Evolutionary conservation across 2,113 vertebrate genomes (phyloP).

Genomic region (Riparia riparia): DNA sequence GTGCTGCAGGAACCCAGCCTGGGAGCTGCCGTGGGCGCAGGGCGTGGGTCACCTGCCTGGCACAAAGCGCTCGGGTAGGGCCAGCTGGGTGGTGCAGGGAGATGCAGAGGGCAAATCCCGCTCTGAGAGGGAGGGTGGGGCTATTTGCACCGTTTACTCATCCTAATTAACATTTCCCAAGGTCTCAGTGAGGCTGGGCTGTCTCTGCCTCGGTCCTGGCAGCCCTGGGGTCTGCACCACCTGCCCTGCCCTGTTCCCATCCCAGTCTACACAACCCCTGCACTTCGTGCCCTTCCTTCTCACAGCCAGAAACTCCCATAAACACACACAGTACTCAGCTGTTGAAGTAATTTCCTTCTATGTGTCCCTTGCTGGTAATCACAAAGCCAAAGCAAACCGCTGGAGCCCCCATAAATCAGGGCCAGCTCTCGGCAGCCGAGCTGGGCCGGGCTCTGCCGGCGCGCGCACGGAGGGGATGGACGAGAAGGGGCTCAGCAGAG

Average conservation of each 20-base stretch:
- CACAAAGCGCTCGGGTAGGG: rapidly evolving
- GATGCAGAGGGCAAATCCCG: rapidly evolving
- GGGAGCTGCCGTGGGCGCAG: background rate
- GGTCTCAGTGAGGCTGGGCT: background rate
- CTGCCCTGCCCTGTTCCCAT: background rate
- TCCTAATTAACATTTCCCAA: background rate
- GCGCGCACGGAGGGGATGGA: rapidly evolving
- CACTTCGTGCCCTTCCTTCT: background rate
- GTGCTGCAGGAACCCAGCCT: rapidly evolving
- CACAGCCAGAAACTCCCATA: background rate
- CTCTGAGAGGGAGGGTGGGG: rapidly evolving
- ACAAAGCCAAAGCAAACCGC: background rate
- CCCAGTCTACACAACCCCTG: background rate
- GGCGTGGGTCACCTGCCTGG: background rate
- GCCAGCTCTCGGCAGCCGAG: background rate
- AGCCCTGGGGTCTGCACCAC: background rate
- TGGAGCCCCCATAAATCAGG: background rate
- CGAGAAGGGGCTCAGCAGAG: background rate
- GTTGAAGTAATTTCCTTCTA: background rate
- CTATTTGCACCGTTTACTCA: background rate
- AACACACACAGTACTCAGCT: background rate
- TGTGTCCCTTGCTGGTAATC: constrained; percentile 9
- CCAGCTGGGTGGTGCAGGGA: background rate
- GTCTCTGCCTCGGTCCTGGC: background rate
- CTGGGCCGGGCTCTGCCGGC: background rate